Evolutionary conservation across 2,888 invertebrate genomes (phyloP).

Genomic region (Phaedon cochleariae): DNA sequence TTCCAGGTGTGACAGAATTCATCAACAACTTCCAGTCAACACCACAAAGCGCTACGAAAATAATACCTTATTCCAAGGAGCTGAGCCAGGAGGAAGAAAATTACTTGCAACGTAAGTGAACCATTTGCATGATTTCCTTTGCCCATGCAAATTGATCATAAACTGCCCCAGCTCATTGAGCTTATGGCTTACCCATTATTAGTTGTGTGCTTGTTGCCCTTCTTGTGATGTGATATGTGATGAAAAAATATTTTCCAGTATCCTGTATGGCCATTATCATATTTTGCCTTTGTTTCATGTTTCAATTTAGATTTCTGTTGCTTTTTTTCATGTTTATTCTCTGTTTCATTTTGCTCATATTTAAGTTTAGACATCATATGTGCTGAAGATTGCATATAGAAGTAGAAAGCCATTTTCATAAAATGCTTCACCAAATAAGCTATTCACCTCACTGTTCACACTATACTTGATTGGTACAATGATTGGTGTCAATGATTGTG

Average conservation of each 20-base stretch:
- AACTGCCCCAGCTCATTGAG: neutral
- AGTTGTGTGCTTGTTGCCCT: neutral
- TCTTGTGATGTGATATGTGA: neutral
- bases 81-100: conserved; percentile 77
- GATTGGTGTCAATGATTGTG: neutral
- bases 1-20: conserved; percentile 91
- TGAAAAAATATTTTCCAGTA: neutral
- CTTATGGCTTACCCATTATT: neutral
- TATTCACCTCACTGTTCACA: no score
- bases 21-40: conserved; percentile 69
- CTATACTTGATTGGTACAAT: no score
- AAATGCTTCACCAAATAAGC: no score
- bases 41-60: conserved; percentile 67
- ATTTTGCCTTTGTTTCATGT: neutral
- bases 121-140: neutral
- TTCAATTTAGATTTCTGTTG: neutral
- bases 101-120: conserved; percentile 78
- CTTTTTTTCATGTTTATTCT: neutral
- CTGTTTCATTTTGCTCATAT: neutral
- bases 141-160: neutral
- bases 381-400: neutral
- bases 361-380: neutral
- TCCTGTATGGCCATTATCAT: neutral
- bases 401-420: neutral
- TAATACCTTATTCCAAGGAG: conserved; percentile 75